Evolutionary conservation across 2,113 vertebrate species (phyloP).

Genomic region (Scophthalmus maximus): DNA sequence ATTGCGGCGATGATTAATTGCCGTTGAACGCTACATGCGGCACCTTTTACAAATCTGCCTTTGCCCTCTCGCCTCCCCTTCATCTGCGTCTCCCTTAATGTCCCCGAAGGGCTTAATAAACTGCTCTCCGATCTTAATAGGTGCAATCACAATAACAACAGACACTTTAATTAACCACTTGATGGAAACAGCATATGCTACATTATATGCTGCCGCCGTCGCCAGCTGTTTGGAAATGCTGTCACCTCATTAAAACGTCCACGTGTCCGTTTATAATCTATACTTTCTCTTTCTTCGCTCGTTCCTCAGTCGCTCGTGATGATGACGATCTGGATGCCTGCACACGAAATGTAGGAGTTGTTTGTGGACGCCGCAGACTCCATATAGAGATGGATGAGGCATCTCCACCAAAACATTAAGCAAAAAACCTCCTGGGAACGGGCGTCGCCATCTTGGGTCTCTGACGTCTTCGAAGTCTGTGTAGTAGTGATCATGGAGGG

Average conservation of each 20-base stretch:
- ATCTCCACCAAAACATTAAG: too few relatives aligned
- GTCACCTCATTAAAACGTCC: slow-evolving; percentile 13
- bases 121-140: slow-evolving; percentile 19
- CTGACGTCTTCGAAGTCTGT: too few relatives aligned
- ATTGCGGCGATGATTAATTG: not conserved
- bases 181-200: slow-evolving; percentile 15
- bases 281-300: not conserved
- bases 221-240: slow-evolving; percentile 27
- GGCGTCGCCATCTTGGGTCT: too few relatives aligned
- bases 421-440: too few relatives aligned
- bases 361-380: too few relatives aligned
- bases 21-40: not conserved
- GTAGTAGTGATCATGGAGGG: too few relatives aligned
- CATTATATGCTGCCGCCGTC: not conserved
- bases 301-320: not conserved
- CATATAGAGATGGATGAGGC: too few relatives aligned
- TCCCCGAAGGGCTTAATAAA: slow-evolving; percentile 25
- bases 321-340: too few relatives aligned
- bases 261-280: not conserved
- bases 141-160: slow-evolving; percentile 26
- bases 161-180: slow-evolving; percentile 7
- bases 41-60: too few relatives aligned
- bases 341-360: too few relatives aligned
- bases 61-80: not conserved
- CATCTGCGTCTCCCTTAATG: not conserved